A percentile compares a stretch with the other conserved stretches of the same genome.
Conservation (phyloP, 2,797 vertebrate species). For the Sphenodon punctatus region DNA sequence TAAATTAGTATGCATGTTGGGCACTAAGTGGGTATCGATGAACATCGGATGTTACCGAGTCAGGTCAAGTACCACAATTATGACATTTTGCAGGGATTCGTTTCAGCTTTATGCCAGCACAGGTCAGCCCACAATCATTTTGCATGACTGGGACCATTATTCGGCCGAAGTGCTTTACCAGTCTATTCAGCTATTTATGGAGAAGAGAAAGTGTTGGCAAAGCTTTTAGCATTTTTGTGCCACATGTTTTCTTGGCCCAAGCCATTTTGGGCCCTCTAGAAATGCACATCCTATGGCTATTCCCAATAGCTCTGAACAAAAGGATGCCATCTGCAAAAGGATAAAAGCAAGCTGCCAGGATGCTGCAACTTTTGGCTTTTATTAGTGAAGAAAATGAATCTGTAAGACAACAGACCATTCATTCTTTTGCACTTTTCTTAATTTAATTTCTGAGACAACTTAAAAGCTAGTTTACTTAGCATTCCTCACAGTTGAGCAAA, state of each 20-base stretch:
- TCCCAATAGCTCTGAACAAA: neutral
- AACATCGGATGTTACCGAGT: too few relatives aligned
- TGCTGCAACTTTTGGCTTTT: slow-evolving; percentile 11
- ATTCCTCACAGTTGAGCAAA: neutral
- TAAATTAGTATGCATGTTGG: too few relatives aligned
- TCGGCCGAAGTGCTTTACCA: neutral
- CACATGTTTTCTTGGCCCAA: neutral
- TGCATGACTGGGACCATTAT: neutral
- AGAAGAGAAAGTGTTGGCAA: too few relatives aligned
- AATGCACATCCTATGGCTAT: neutral
- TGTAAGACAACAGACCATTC: neutral
- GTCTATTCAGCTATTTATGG: too few relatives aligned
- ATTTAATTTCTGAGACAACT: neutral
- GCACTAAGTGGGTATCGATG: too few relatives aligned
- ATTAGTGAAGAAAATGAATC: neutral
- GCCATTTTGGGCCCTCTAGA: neutral
- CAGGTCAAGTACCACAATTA: too few relatives aligned
- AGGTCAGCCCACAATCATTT: neutral
- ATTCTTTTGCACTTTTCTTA: neutral
- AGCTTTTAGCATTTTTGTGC: too few relatives aligned
- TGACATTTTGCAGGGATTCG: too few relatives aligned
- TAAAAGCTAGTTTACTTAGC: neutral
- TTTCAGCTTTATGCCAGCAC: neutral
- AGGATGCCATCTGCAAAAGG: neutral
- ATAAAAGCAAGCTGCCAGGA: neutral